These are phyloP conservation scores for Maniola jurtina DNA, from an alignment of 1,140 invertebrate species.

Conservation along the genomic window DNA sequence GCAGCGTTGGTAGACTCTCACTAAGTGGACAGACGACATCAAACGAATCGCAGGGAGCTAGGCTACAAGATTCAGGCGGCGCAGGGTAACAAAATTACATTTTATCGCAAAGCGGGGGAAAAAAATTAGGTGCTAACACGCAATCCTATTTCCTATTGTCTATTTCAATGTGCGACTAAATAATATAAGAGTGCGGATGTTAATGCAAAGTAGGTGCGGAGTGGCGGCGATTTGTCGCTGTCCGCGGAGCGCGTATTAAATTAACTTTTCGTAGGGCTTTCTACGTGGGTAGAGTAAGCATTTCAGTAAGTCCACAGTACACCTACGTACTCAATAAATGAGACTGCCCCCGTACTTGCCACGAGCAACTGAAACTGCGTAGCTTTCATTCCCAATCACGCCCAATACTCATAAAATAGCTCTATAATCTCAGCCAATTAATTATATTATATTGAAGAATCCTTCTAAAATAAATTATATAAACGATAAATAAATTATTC, in stretches of 20 bases:
- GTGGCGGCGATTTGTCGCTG: slow-evolving; percentile 34
- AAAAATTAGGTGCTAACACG: slow-evolving; percentile 26
- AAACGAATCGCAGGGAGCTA: no score
- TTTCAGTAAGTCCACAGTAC: neutral
- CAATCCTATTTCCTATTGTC: slow-evolving; percentile 31
- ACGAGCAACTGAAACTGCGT: neutral
- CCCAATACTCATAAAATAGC: neutral
- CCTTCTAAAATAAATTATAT: neutral
- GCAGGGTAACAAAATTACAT: neutral
- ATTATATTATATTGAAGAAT: neutral
- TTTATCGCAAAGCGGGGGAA: neutral
- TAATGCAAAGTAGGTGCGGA: slow-evolving; percentile 36
- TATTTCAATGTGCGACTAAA: slow-evolving; percentile 34
- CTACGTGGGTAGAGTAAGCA: slow-evolving; percentile 7
- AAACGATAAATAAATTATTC: no score
- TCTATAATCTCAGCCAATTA: no score
- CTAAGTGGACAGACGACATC: no score
- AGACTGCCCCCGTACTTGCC: neutral
- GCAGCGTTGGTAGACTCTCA: no score
- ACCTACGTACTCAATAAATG: neutral
- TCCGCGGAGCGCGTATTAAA: slow-evolving; percentile 35
- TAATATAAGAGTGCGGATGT: slow-evolving; percentile 34
- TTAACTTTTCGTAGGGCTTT: slow-evolving; percentile 33
- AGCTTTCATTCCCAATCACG: neutral
- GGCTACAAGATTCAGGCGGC: no score